Base-by-base conservation (phyloP, 2,113 vertebrate genomes). In the Pristiophorus japonicus region DNA sequence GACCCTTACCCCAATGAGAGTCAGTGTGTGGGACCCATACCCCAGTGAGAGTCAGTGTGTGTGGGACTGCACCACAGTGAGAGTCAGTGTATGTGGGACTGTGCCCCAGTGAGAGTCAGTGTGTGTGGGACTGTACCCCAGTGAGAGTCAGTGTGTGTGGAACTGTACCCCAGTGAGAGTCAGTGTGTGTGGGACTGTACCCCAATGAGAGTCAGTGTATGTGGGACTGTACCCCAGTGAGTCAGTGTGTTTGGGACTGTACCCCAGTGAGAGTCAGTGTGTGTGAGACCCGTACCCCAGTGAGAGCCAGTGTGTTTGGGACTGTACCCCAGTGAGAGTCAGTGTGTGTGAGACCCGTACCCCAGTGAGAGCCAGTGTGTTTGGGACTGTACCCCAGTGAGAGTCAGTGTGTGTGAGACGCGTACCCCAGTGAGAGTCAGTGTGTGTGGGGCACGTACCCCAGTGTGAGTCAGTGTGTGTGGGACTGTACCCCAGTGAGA, bases 51-150 rank as follows among this genome's bases (percentile, higher is more conserved):
- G 38, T 45, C 78, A 45, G 38, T 84, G 78, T 18, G 12, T 84
- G 78, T 84, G 78, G 38, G 22, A 73, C 70, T 45, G 38, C 45
- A 20, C 34, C n/a, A 18, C n/a, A 20, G 38, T 16, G 75, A 81
- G 75, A 18, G 75, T 42, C 75, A 81, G n/a, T 81, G 75, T 81
- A 4, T 81, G 75, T 81, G 75, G 75, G 18, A 81, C n/a, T 18
- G 75, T 81, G 14, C n/a, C n/a, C 75, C 75, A 81, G n/a, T 81
- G 75, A 81, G 75, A 18, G 75, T 81, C 75, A 81, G 75, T 81
- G 75, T 42, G 8, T 81, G 75, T 81, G n/a, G 67, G 30, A 70
- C 24, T 81, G n/a, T 81, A 38, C 24, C 67, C 67, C 67, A 70
- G n/a, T 81, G 75, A 38, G 75, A 38, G 75, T 42, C n/a, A 38